These are phyloP conservation scores for Dromaius novaehollandiae DNA, from an alignment of 2,113 vertebrate genomes.

Conservation along the genomic window DNA sequence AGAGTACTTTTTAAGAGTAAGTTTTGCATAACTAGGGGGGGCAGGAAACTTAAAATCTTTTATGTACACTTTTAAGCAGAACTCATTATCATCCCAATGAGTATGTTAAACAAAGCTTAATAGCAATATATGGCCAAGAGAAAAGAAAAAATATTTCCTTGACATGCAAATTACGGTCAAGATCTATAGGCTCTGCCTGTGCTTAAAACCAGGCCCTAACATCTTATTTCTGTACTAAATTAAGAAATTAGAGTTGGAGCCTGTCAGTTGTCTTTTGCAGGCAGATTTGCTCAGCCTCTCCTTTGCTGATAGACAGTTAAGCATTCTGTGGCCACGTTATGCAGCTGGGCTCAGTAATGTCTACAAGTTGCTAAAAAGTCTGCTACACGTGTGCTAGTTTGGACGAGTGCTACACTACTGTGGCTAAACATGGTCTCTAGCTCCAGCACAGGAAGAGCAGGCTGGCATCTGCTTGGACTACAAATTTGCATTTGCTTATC, in stretches of 20 bases:
- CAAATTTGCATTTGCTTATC: fast-evolving
- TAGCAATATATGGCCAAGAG: fast-evolving
- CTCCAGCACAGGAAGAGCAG: neutral
- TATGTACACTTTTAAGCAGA: neutral
- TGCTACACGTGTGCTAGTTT: fast-evolving
- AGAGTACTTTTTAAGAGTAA: neutral
- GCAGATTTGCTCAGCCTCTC: neutral
- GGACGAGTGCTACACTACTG: fast-evolving
- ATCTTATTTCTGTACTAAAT: neutral
- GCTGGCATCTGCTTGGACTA: neutral
- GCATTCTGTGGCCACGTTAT: no score
- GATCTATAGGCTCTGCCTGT: neutral
- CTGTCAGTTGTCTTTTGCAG: neutral
- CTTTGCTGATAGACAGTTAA: no score
- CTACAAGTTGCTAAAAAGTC: fast-evolving
- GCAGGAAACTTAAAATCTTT: neutral
- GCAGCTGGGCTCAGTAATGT: fast-evolving
- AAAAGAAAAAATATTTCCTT: neutral
- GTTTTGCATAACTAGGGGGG: neutral
- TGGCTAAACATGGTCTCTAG: fast-evolving
- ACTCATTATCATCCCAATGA: neutral
- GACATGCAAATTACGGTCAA: neutral
- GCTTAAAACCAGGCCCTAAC: neutral
- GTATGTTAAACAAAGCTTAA: neutral
- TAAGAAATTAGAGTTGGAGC: neutral